These are phyloP conservation scores for Odocoileus virginianus DNA, from an alignment of 2,113 vertebrate species.

Conservation along the genomic window DNA sequence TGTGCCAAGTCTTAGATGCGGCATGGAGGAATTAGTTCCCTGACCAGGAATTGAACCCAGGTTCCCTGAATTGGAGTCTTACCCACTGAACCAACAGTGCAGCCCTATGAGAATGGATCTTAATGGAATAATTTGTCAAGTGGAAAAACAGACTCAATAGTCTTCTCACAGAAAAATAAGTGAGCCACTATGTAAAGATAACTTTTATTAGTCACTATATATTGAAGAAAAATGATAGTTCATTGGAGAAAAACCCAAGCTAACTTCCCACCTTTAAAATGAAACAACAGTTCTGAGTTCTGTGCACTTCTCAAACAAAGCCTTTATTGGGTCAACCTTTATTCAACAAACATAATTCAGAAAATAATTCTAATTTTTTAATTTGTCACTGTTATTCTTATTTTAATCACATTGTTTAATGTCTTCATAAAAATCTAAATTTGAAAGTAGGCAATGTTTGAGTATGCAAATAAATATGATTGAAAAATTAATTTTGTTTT, in stretches of 20 bases:
- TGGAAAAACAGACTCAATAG: not conserved
- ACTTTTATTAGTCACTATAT: not conserved
- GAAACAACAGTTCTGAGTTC: not conserved
- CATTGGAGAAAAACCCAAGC: not conserved
- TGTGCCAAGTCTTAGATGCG: not conserved
- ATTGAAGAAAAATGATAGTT: not conserved
- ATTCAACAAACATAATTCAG: not conserved
- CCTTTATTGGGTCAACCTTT: not conserved
- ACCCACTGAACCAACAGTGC: not conserved
- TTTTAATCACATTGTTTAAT: slow-evolving; percentile 14
- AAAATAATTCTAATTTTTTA: not conserved
- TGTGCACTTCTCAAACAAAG: not conserved
- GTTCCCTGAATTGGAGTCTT: not conserved
- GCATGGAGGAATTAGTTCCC: too few species aligned
- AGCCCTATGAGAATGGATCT: not conserved
- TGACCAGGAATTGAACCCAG: not conserved
- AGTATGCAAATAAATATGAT: not conserved
- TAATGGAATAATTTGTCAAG: slow-evolving; percentile 12
- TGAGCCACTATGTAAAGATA: not conserved
- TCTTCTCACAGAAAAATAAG: not conserved
- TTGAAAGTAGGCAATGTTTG: not conserved
- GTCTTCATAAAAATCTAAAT: slow-evolving; percentile 5
- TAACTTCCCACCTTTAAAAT: not conserved
- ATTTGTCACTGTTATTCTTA: not conserved
- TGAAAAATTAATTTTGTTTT: slow-evolving; percentile 6